Evolutionary conservation across 2,888 invertebrate species (phyloP), one percentile per base, ranked within the genome.

Genomic region (Drosophila infuscata): DNA sequence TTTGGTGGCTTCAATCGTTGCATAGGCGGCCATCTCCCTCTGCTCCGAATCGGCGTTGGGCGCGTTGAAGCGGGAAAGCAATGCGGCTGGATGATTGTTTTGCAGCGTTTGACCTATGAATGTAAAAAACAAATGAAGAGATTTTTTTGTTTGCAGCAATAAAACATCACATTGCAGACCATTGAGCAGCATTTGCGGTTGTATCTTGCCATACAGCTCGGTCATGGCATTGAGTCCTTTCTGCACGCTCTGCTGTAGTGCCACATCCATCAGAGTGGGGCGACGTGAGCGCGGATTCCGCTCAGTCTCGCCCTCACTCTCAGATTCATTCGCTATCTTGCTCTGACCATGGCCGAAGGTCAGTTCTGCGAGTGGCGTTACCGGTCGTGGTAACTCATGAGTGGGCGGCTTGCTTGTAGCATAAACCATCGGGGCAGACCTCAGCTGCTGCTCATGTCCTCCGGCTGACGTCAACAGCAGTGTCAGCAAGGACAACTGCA

Each of bases 141-240:
- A 7, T 12, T 46, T 46, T 46, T 36, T 36, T 51, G 41, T 53
- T 56, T 57, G 8, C 25, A 53, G 64, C 29, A 60, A 51, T 53
- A 62, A 59, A 72, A 57, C 30, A 75, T 57, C 35, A 59, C 54
- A 35, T 49, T 68, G 53, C 75, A 77, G 86, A 93, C 93, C 93
- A 82, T 92, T 93, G 76, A 81, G 86, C 48, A 92, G 68, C 73
- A 93, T 92, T 75, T 92, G 89, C 58, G 93, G 93, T 73, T 93
- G 93, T 60, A 92, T 91, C 70, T 85, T 89, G 12, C 91, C 91
- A 72, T 93, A 93, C 3, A 93, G 85, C 68, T 91, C 90, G 29
- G 88, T 80, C 93, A 93, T 92, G 46, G 93, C 93, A 73, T 91
- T 89, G 12, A 93, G 75, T 59, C 93, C 93, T 78, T 93, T 91